A percentile compares a stretch with the other conserved stretches of the same genome.
Conservation (phyloP, 2,113 vertebrate species). For the Lanius ludovicianus region DNA sequence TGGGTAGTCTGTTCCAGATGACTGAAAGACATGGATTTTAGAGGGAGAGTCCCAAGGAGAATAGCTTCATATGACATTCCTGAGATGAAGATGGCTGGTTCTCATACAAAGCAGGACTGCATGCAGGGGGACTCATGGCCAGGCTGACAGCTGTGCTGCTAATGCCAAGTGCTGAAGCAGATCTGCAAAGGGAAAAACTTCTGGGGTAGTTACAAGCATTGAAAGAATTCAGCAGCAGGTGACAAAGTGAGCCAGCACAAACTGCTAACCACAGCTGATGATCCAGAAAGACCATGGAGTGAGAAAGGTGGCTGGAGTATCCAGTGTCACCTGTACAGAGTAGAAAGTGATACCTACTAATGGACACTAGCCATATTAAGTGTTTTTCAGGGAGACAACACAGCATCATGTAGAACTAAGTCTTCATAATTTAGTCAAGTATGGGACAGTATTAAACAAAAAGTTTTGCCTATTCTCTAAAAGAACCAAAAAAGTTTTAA, state of each 20-base stretch:
- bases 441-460: not conserved
- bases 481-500: not conserved
- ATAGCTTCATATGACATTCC: not conserved
- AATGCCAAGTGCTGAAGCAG: not conserved
- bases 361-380: not conserved
- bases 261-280: not conserved
- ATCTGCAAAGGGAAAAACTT: not conserved
- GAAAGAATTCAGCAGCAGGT: not conserved
- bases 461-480: not conserved
- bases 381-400: not conserved
- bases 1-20: not conserved
- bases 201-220: not conserved
- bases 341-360: not conserved
- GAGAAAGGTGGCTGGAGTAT: not conserved
- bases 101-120: not conserved
- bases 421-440: not conserved
- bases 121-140: rapidly evolving
- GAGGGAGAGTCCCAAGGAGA: not conserved
- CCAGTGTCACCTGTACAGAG: not conserved
- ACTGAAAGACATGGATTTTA: not conserved
- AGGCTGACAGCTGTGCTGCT: not conserved
- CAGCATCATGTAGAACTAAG: not conserved
- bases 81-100: not conserved
- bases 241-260: not conserved
- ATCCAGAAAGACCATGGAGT: not conserved